A percentile compares a stretch with the other conserved stretches of the same genome.
Conservation (phyloP, 2,797 vertebrate species). For the Molossus alvarezi region DNA sequence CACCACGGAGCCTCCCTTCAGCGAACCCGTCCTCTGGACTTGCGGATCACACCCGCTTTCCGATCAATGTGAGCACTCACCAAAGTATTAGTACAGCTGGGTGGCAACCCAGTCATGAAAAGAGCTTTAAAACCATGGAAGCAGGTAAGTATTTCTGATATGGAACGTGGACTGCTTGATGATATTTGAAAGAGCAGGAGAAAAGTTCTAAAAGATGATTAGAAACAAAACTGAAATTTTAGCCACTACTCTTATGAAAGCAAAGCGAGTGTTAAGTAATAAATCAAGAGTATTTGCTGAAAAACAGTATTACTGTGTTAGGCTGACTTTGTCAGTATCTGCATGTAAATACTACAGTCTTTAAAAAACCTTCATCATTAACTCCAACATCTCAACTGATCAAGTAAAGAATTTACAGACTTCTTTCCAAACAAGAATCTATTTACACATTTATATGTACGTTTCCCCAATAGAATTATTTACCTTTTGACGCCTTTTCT, state of each 20-base stretch:
- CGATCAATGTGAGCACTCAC: background rate
- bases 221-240: constrained; percentile 10
- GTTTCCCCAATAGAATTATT: background rate
- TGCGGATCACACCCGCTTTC: background rate
- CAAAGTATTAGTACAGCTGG: background rate
- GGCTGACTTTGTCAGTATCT: constrained; percentile 38
- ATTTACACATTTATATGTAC: background rate
- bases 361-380: constrained; percentile 44
- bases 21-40: background rate
- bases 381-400: background rate
- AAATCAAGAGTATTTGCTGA: constrained; percentile 53
- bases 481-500: constrained; percentile 99
- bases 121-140: background rate
- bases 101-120: background rate
- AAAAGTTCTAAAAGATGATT: background rate
- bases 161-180: background rate
- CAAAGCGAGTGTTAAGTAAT: constrained; percentile 59
- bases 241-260: constrained; percentile 37
- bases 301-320: constrained; percentile 40
- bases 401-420: background rate
- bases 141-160: background rate
- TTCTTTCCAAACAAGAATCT: constrained; percentile 1
- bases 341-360: constrained; percentile 42
- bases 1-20: background rate
- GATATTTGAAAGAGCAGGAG: background rate